Conservation (phyloP, 2,888 invertebrate species). For the Drosophila mettleri region DNA sequence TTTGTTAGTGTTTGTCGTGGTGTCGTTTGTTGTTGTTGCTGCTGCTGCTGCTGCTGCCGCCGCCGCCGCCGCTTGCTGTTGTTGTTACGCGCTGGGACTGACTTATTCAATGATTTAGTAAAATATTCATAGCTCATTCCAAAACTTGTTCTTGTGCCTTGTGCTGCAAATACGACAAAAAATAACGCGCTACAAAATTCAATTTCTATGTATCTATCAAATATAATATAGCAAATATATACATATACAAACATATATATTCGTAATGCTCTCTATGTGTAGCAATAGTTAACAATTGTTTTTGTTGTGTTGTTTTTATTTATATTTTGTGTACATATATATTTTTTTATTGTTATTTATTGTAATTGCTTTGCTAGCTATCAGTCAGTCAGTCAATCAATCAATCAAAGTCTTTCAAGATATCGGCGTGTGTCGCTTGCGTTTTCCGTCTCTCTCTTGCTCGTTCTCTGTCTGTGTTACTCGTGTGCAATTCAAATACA, state of each 20-base stretch:
- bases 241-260: slow-evolving; percentile 23
- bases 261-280: slow-evolving; percentile 38
- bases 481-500: slow-evolving; percentile 49
- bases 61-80: slow-evolving; percentile 34
- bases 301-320: slow-evolving; percentile 34
- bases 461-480: slow-evolving; percentile 9
- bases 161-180: slow-evolving; percentile 52
- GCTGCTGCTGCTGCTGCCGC: slow-evolving; percentile 13
- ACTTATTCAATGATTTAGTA: slow-evolving; percentile 71
- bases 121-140: slow-evolving; percentile 72
- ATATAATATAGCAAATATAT: slow-evolving; percentile 16
- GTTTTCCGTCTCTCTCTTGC: neutral
- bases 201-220: slow-evolving; percentile 60
- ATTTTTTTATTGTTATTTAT: slow-evolving; percentile 55
- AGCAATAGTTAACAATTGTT: slow-evolving; percentile 44
- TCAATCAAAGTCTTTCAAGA: slow-evolving; percentile 32
- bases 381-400: slow-evolving; percentile 29
- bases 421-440: slow-evolving; percentile 32
- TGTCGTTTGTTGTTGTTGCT: slow-evolving; percentile 68
- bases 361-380: slow-evolving; percentile 36
- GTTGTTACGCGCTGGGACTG: slow-evolving; percentile 70
- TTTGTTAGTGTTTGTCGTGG: slow-evolving; percentile 69
- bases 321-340: slow-evolving; percentile 18
- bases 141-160: slow-evolving; percentile 67
- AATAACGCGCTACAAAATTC: slow-evolving; percentile 52